Conservation (phyloP, 2,797 vertebrate species). For the Tauraco hartlaubi region DNA sequence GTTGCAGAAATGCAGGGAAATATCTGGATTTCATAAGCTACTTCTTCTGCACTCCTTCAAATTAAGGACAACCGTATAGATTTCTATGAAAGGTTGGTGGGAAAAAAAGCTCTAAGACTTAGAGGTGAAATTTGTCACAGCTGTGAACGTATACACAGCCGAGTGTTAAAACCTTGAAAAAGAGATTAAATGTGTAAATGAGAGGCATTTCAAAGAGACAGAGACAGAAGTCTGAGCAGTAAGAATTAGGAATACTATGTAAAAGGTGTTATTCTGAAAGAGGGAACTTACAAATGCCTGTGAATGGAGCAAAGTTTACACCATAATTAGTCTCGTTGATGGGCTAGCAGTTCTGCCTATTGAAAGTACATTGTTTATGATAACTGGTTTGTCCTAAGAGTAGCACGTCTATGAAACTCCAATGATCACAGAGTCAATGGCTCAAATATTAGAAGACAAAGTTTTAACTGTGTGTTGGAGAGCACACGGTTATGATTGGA, state of each 20-base stretch:
- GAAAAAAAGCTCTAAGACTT: not conserved
- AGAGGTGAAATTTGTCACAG: not conserved
- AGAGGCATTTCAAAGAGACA: not conserved
- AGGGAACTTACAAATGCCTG: not conserved
- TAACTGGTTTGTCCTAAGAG: not conserved
- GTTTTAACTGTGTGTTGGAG: not conserved
- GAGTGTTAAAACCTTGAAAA: slow-evolving; percentile 19
- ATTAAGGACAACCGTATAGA: not conserved
- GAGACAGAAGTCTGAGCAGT: not conserved
- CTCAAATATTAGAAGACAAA: not conserved
- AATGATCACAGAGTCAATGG: not conserved
- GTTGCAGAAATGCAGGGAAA: not conserved
- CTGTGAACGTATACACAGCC: not conserved
- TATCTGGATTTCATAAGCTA: not conserved
- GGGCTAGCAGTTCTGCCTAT: not conserved
- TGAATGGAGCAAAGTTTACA: slow-evolving; percentile 3
- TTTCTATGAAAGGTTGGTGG: not conserved
- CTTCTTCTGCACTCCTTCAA: not conserved
- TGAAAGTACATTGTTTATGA: not conserved
- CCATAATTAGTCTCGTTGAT: not conserved
- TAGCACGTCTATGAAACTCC: not conserved
- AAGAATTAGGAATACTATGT: not conserved
- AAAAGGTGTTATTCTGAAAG: not conserved
- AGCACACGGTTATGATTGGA: not conserved
- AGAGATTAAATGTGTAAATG: slow-evolving; percentile 12